These are phyloP conservation scores for Leptinotarsa defecta DNA, from an alignment of 1,140 invertebrate genomes.

Conservation along the genomic window DNA sequence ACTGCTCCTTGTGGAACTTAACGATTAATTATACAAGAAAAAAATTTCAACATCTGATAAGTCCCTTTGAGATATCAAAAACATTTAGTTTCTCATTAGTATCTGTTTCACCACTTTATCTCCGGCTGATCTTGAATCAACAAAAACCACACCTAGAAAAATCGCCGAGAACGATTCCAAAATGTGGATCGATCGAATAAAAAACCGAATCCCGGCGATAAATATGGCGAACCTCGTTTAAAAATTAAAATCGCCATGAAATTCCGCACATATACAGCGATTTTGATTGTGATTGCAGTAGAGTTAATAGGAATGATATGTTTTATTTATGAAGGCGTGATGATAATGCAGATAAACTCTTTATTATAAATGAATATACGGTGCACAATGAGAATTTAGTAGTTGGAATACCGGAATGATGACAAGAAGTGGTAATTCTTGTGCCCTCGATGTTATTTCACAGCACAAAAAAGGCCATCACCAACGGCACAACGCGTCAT, in stretches of 20 bases:
- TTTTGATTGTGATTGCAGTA: background rate
- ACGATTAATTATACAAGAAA: no score
- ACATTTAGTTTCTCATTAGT: no score
- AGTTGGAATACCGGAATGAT: slow-evolving; percentile 42
- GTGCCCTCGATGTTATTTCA: slow-evolving; percentile 39
- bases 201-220: background rate
- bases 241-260: background rate
- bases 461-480: slow-evolving; percentile 40
- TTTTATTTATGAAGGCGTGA: slow-evolving; percentile 23
- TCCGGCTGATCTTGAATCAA: no score
- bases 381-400: slow-evolving; percentile 41
- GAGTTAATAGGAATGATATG: slow-evolving; percentile 15
- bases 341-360: slow-evolving; percentile 1
- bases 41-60: no score
- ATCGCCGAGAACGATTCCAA: background rate
- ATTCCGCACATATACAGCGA: background rate
- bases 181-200: background rate
- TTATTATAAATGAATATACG: slow-evolving; percentile 26
- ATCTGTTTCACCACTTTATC: no score
- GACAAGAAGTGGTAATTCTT: slow-evolving; percentile 46
- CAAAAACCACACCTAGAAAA: no score
- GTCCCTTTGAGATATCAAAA: no score
- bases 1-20: no score
- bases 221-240: background rate
- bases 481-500: slow-evolving; percentile 37